Evolutionary conservation across 2,113 vertebrate species (phyloP).

Genomic region (Aspiorhynchus laticeps): DNA sequence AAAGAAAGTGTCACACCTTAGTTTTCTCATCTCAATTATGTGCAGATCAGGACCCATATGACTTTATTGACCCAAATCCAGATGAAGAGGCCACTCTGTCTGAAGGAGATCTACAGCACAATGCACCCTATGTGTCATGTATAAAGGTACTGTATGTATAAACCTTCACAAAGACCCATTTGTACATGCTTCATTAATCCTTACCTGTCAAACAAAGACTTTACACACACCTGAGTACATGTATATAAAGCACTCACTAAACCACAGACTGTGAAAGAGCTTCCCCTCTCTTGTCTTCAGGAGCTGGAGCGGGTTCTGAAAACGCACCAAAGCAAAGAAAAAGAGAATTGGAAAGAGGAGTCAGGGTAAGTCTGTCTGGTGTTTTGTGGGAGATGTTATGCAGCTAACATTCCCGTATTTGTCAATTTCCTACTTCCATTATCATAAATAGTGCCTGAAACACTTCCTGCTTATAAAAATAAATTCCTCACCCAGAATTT

Average conservation of each 20-base stretch:
- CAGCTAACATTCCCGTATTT: neutral
- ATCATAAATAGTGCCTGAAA: neutral
- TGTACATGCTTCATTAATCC: neutral
- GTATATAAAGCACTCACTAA: neutral
- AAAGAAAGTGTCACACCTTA: neutral
- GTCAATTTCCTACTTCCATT: neutral
- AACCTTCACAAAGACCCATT: neutral
- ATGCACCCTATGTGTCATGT: constrained; percentile 80
- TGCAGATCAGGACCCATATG: constrained; percentile 91
- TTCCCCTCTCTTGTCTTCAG: constrained; percentile 63
- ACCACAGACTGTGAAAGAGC: neutral
- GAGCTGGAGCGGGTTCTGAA: constrained; percentile 85
- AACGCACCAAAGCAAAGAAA: constrained; percentile 83
- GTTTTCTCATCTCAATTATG: constrained; percentile 45
- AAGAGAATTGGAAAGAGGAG: constrained; percentile 84
- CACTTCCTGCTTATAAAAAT: neutral
- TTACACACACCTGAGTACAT: neutral
- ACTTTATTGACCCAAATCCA: constrained; percentile 88
- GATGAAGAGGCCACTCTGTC: constrained; percentile 84
- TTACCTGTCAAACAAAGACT: no score
- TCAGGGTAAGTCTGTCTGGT: constrained; percentile 80
- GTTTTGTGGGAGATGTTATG: neutral
- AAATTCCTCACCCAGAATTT: neutral
- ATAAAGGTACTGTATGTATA: constrained; percentile 81
- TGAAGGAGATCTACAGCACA: constrained; percentile 83